Evolutionary conservation across 2,797 vertebrate genomes (phyloP).

Genomic region (Poeciliopsis paucimaculata): DNA sequence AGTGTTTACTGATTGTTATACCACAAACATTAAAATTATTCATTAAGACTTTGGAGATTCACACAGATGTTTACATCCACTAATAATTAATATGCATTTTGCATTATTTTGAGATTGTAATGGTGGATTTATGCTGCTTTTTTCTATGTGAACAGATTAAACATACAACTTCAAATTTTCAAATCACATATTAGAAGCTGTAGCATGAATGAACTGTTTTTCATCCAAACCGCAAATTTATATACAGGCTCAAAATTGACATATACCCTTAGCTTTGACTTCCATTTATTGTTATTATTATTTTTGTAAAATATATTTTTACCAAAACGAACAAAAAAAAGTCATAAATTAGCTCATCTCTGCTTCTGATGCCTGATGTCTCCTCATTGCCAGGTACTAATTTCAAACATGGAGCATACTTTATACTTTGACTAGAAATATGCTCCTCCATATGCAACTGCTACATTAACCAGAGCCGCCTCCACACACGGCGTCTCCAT

Average conservation of each 20-base stretch:
- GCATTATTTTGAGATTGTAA: background rate
- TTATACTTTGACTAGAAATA: slow-evolving; percentile 31
- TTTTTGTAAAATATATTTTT: background rate
- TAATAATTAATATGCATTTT: background rate
- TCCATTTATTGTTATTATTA: too few relatives aligned
- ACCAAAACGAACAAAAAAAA: background rate
- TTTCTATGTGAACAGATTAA: background rate
- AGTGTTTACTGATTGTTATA: background rate
- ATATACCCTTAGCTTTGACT: background rate
- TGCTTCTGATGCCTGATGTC: background rate
- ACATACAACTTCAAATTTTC: background rate
- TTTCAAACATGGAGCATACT: slow-evolving; percentile 22
- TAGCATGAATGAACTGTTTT: background rate
- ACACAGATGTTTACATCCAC: background rate
- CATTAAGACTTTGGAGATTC: slow-evolving; percentile 2
- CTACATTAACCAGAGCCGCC: slow-evolving; percentile 46
- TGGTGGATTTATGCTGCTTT: background rate
- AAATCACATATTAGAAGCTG: background rate
- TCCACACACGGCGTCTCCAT: slow-evolving; percentile 58
- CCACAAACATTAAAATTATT: background rate
- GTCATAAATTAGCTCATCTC: background rate
- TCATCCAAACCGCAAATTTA: background rate
- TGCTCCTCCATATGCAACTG: slow-evolving; percentile 33
- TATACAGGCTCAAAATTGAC: background rate
- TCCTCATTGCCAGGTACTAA: slow-evolving; percentile 47